phyloP scores from a whole-genome alignment of 2,888 invertebrate genomes.

The Ecdyonurus torrentis region DNA sequence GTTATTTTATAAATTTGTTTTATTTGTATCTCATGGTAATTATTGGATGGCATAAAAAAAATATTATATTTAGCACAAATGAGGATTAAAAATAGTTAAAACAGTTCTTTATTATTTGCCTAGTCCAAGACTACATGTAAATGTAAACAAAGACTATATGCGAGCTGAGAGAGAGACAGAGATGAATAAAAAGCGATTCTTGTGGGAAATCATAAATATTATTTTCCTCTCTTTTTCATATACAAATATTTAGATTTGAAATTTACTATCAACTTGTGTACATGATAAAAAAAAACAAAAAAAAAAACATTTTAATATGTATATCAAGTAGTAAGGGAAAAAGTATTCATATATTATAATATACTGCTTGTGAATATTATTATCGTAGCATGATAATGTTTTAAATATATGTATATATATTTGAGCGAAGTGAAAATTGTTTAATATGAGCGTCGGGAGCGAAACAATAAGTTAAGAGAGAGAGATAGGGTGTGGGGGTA shows the following conservation, averaged over 20 bases:
- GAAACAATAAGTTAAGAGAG: slow-evolving; percentile 3
- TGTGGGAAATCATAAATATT: neutral
- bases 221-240: neutral
- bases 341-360: neutral
- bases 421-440: neutral
- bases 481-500: neutral
- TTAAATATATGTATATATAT: neutral
- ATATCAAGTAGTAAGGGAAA: neutral
- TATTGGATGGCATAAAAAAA: too few species aligned
- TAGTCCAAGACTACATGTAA: too few species aligned
- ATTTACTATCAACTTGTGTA: neutral
- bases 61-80: too few species aligned
- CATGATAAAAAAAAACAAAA: neutral
- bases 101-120: too few species aligned
- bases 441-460: slow-evolving; percentile 1
- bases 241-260: neutral
- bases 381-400: neutral
- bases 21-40: too few species aligned
- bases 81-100: too few species aligned
- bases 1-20: too few species aligned
- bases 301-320: too few species aligned
- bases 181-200: neutral
- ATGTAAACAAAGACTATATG: too few species aligned
- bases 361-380: neutral
- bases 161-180: too few species aligned